These are phyloP conservation scores for Malurus leucopterus DNA, from an alignment of 2,797 vertebrate genomes.

Conservation along the genomic window DNA sequence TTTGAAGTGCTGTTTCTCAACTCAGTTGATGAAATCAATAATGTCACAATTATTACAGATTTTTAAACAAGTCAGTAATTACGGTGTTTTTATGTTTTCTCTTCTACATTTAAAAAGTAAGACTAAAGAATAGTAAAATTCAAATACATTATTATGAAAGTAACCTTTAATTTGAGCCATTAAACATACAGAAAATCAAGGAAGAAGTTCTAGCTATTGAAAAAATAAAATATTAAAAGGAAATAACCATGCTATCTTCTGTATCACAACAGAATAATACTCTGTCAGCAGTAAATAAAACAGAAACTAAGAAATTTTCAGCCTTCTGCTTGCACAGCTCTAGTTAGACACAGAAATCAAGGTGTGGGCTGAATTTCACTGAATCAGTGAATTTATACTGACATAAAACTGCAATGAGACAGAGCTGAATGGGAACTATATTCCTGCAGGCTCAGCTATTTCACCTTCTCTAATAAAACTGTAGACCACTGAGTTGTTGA, in stretches of 20 bases:
- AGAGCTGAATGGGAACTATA: conserved; percentile 1
- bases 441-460: conserved; percentile 39
- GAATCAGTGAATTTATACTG: conserved; percentile 36
- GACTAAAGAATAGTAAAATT: background rate
- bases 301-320: background rate
- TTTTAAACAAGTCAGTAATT: background rate
- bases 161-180: background rate
- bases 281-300: background rate
- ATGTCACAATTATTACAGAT: background rate
- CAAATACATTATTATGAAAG: background rate
- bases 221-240: background rate
- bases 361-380: conserved; percentile 28
- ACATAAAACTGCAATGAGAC: conserved; percentile 31
- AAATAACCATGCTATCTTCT: background rate
- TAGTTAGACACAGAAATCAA: background rate
- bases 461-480: conserved; percentile 4
- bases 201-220: background rate
- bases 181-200: background rate
- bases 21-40: background rate
- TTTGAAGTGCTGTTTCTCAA: background rate
- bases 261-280: background rate
- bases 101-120: background rate
- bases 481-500: background rate
- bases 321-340: conserved; percentile 9
- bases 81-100: background rate